These are phyloP conservation scores for Caenorhabditis wallacei DNA, from an alignment of 2,888 invertebrate species.

Conservation along the genomic window DNA sequence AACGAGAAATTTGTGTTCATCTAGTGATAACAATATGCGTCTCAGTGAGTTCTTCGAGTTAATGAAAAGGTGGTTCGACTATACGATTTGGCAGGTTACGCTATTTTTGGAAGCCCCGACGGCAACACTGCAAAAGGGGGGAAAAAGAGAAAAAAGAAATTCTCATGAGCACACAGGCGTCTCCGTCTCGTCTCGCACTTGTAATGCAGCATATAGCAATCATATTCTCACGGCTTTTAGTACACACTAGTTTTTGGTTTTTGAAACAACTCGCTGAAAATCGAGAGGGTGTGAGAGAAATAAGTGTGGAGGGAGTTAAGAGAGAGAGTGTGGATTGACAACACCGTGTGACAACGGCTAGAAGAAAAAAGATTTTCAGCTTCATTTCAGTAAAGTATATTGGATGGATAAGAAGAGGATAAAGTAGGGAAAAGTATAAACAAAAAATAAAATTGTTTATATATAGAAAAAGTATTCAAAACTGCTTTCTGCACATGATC, in stretches of 20 bases:
- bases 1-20: not conserved
- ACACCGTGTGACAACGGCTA: conserved; percentile 47
- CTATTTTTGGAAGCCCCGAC: conserved; percentile 36
- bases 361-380: conserved; percentile 44
- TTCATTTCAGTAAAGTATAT: conserved; percentile 48
- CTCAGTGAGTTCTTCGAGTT: conserved; percentile 2
- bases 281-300: conserved; percentile 35
- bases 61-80: conserved; percentile 50
- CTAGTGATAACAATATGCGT: conserved; percentile 36
- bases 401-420: conserved; percentile 8
- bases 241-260: conserved; percentile 61
- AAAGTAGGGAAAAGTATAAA: not conserved
- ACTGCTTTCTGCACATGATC: conserved; percentile 46
- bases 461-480: conserved; percentile 22
- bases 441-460: not conserved
- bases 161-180: conserved; percentile 49
- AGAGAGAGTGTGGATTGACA: not conserved
- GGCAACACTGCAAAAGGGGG: conserved; percentile 38
- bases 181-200: conserved; percentile 48
- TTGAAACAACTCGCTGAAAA: conserved; percentile 43
- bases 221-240: conserved; percentile 63
- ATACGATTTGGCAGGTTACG: conserved; percentile 51
- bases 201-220: conserved; percentile 50
- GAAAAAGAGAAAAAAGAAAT: conserved; percentile 40
- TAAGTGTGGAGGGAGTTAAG: not conserved